Percentiles rank a stretch among this genome's conserved stretches.
Evolutionary conservation across 2,888 invertebrate genomes (phyloP).

Genomic region (Nasonia oneida): DNA sequence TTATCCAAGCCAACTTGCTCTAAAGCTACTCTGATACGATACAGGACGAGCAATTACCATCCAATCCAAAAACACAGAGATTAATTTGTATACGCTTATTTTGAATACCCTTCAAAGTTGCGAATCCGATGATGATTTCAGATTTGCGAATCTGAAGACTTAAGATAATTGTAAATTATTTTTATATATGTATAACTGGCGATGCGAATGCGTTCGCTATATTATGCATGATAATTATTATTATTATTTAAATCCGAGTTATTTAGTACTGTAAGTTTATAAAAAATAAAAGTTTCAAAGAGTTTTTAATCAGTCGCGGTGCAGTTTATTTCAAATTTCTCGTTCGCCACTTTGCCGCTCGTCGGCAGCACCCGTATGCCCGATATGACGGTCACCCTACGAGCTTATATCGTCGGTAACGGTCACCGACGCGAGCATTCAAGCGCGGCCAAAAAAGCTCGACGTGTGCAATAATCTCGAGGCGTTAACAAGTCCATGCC

Average conservation of each 20-base stretch:
- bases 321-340: no score
- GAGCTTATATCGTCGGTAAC: not conserved
- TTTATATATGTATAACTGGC: not conserved
- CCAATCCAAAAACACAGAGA: not conserved
- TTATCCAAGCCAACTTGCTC: conserved; percentile 63
- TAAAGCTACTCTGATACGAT: not conserved
- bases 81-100: no score
- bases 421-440: not conserved
- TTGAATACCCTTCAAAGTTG: no score
- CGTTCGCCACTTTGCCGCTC: no score
- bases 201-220: not conserved
- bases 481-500: not conserved
- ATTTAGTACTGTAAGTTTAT: not conserved
- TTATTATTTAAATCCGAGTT: not conserved
- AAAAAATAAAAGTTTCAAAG: not conserved
- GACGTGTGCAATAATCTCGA: conserved; percentile 13
- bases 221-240: not conserved
- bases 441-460: conserved; percentile 12
- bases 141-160: no score
- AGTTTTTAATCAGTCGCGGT: no score
- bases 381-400: not conserved
- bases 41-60: not conserved
- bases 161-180: not conserved
- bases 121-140: no score
- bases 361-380: not conserved